A percentile compares a stretch with the other conserved stretches of the same genome.
phyloP scores from a whole-genome alignment of 2,113 vertebrate genomes.

The Carollia perspicillata region DNA sequence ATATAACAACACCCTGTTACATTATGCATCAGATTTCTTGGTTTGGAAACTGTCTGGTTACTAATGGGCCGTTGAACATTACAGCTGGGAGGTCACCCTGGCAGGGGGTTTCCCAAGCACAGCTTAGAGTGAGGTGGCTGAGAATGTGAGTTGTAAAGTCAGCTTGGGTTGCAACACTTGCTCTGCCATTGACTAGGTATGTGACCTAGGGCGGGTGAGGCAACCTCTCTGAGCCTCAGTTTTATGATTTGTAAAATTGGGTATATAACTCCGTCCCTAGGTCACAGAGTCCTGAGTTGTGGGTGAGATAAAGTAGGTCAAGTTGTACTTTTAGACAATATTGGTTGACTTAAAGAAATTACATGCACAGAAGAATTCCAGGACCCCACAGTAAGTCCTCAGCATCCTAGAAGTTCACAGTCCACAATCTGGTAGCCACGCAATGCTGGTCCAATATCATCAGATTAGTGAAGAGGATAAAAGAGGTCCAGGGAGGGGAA shows the following conservation, averaged over 20 bases:
- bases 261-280: background rate
- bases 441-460: background rate
- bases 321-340: background rate
- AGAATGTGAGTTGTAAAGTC: background rate
- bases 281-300: background rate
- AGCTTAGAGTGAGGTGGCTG: background rate
- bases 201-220: background rate
- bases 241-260: background rate
- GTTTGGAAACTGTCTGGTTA: background rate
- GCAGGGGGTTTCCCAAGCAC: background rate
- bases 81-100: background rate
- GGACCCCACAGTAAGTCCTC: background rate
- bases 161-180: background rate
- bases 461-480: background rate
- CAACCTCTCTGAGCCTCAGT: background rate
- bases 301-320: background rate
- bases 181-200: background rate
- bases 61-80: background rate
- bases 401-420: background rate
- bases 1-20: background rate
- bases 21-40: background rate
- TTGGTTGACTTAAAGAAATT: background rate
- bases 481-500: background rate
- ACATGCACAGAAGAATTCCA: background rate
- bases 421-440: background rate